Base-by-base conservation (phyloP, 2,888 invertebrate genomes). In the Zygaena filipendulae region DNA sequence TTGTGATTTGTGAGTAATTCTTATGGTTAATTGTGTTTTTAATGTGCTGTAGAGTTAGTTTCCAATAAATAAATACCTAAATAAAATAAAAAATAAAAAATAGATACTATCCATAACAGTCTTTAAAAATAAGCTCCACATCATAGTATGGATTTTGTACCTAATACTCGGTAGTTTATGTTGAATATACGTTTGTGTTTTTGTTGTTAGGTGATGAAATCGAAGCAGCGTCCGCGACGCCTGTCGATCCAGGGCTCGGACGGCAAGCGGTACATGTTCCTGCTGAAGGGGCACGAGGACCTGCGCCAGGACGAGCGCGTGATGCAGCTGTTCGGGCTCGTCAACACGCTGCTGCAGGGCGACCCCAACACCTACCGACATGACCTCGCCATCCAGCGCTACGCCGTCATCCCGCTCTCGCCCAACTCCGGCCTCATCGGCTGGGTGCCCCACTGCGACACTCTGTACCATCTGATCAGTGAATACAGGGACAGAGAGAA, bases 381-480 rank as follows among this genome's bases (percentile, higher is more conserved):
- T 42, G 96, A 97, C 64, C 72, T 94, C 2, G 77, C 74, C 9
- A 77, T 79, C 44, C 90, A 96, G 80, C 83, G 99, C 23, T 99
- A 98, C 60, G 96, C 98, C 1, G 98, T 99, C 6, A 95, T 99
- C 47, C 98, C 99, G 0, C 74, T 99, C 26, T 97, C 97, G 13
- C 97, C 97, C 0, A 99, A 99, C 71, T 97, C 97, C 3, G 99
- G 99, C 0, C 82, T 99, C 13, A 96, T 97, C 42, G 96, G 98
- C 34, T 99, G 99, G 99, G 97, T 99, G 30, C 98, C 98, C 0
- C 95, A 98, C 60, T 97, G 97, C 68, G 99, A 99, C 72, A 99
- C 99, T 0, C 79, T 99, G 10, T 99, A 99, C 61, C 92, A 97
- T 2, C 84, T 99, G 2, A 97, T 99, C 46, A 84, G 95, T 41